A percentile compares a stretch with the other conserved stretches of the same genome.
Evolutionary conservation across 1,140 invertebrate genomes (phyloP).

Genomic region (Orius laevigatus): DNA sequence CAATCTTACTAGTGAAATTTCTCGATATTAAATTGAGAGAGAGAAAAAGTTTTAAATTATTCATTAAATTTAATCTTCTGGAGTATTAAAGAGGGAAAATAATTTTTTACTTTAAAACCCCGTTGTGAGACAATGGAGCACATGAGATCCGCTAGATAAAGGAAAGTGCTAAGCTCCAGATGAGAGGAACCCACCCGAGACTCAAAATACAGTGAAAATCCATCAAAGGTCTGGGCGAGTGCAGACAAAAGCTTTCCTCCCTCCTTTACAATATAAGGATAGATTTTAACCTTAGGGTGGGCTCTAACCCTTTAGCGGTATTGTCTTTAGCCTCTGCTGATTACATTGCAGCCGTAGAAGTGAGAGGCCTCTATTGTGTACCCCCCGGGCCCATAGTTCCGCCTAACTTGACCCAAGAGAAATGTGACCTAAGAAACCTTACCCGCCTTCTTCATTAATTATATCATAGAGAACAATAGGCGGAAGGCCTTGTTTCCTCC

Average conservation of each 20-base stretch:
- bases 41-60: too few species aligned
- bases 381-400: slow-evolving; percentile 1
- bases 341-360: slow-evolving; percentile 7
- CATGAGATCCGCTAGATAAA: slow-evolving; percentile 5
- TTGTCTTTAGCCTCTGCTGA: slow-evolving; percentile 4
- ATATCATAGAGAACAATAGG: too few species aligned
- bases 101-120: too few species aligned
- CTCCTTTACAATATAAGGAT: slow-evolving; percentile 6
- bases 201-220: slow-evolving; percentile 10
- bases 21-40: too few species aligned
- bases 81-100: too few species aligned
- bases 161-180: slow-evolving; percentile 9
- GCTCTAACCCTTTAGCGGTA: slow-evolving; percentile 1
- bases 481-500: too few species aligned
- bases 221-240: slow-evolving; percentile 5
- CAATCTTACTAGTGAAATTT: too few species aligned
- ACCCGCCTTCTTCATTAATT: background rate
- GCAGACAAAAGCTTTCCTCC: background rate
- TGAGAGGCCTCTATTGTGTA: slow-evolving; percentile 4
- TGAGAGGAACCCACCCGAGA: slow-evolving; percentile 7
- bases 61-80: too few species aligned
- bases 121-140: too few species aligned
- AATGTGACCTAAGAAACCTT: slow-evolving; percentile 7
- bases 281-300: slow-evolving; percentile 7
- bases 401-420: slow-evolving; percentile 6